Evolutionary conservation across 2,888 invertebrate genomes (phyloP).

Genomic region (Plagodis dolabraria): DNA sequence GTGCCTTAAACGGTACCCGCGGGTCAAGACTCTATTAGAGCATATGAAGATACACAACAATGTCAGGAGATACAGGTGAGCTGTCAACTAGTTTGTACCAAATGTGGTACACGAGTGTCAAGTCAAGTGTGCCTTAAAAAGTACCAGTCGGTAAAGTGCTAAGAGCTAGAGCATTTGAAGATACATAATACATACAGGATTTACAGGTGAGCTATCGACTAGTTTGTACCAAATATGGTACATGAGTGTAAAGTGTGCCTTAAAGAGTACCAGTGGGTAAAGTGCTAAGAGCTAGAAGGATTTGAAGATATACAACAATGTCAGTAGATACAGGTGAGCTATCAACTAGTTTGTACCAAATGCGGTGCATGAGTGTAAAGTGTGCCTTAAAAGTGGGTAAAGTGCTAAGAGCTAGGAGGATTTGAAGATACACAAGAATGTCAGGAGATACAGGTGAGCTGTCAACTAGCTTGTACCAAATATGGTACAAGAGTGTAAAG

Average conservation of each 20-base stretch:
- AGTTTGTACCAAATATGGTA: too few relatives aligned
- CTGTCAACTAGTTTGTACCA: background rate
- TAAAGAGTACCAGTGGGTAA: constrained; percentile 4
- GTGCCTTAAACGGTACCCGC: constrained; percentile 80
- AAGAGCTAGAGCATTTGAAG: constrained; percentile 61
- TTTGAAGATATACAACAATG: constrained; percentile 22
- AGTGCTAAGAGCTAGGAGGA: constrained; percentile 71
- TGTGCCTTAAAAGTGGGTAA: constrained; percentile 78
- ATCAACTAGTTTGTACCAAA: too few relatives aligned
- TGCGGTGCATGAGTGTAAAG: constrained; percentile 70
- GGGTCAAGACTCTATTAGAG: constrained; percentile 67
- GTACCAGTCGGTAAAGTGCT: constrained; percentile 2
- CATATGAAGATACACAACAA: constrained; percentile 78
- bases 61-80: constrained; percentile 72
- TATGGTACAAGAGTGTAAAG: background rate
- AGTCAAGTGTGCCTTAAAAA: too few relatives aligned
- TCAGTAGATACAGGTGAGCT: background rate
- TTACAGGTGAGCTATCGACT: constrained; percentile 45
- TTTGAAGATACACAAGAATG: constrained; percentile 73
- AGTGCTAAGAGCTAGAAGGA: constrained; percentile 50
- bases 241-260: background rate
- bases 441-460: constrained; percentile 69
- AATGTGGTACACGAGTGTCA: background rate
- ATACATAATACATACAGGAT: too few relatives aligned
- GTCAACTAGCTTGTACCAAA: background rate